Evolutionary conservation across 2,113 vertebrate species (phyloP).

Genomic region (Jacana jacana): DNA sequence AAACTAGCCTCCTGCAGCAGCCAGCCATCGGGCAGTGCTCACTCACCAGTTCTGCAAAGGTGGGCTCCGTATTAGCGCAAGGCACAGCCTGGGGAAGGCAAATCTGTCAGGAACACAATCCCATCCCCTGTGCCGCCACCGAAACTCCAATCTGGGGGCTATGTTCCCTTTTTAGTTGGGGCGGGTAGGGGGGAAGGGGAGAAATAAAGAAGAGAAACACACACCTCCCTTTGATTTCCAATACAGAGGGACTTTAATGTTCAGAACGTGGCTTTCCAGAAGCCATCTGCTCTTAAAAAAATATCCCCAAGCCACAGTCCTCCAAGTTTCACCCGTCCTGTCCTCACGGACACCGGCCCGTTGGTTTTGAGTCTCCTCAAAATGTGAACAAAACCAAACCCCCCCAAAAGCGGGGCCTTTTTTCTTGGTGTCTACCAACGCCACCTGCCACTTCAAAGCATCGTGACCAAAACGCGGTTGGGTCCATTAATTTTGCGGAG

Average conservation of each 20-base stretch:
- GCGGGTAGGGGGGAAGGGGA: no score
- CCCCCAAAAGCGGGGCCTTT: no score
- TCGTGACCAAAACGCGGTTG: rapidly evolving
- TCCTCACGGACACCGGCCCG: neutral
- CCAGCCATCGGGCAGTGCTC: rapidly evolving
- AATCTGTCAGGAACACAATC: neutral
- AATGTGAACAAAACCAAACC: neutral
- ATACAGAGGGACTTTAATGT: neutral
- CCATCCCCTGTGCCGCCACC: neutral
- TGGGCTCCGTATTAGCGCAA: neutral
- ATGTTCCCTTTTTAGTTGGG: neutral
- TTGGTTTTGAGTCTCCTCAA: no score
- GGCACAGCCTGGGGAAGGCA: neutral
- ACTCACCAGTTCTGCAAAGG: no score
- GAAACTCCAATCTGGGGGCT: neutral
- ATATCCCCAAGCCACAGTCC: no score
- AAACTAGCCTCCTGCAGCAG: neutral
- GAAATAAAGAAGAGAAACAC: neutral
- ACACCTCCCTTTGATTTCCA: no score
- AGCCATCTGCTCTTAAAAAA: neutral
- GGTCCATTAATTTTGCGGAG: rapidly evolving
- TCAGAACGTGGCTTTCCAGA: neutral
- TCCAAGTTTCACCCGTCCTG: rapidly evolving
- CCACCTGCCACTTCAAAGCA: neutral
- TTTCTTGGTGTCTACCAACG: rapidly evolving